Base-by-base conservation (phyloP, 2,797 vertebrate genomes). In the Malurus leucopterus region DNA sequence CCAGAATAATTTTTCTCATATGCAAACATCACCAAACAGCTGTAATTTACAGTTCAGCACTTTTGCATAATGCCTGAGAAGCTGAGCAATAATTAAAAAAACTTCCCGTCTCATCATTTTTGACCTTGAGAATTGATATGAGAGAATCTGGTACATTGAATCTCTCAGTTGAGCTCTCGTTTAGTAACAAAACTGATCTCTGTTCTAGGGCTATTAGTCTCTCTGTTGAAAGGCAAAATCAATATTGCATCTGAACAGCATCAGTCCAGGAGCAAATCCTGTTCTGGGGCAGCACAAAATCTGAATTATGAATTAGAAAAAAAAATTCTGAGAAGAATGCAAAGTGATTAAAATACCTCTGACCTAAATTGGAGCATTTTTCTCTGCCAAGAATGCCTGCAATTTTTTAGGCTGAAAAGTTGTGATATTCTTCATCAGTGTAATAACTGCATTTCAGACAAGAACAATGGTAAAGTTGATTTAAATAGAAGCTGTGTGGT, bases 1-100 rank as follows among this genome's bases (percentile, higher is more conserved):
- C 72, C 69, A 85, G 59, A 94, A 84, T 91, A 78, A 26, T 54
- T 80, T 74, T 83, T 81, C 49, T 80, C 53, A 43, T 73, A 68
- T 67, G 67, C 57, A 92, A 89, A 81, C 73, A 89, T 49, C 51
- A 85, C 49, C n/a, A 89, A 87, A 78, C 2, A 0, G 13, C 32
- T 67, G 24, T 64, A 63, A 67, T 88, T 91, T 84, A 73, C 63
- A 85, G 46, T 76, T 92, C 41, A 85, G 21, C 27, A 55, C 22
- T 86, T 92, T 11, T 84, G 49, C 70, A 80, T 81, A 91, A 89
- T 41, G 51, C 32, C 18, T 36, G 49, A 78, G 73, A 90, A 80
- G 49, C 49, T 87, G 44, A 91, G 67, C 34, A 91, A 67, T 84
- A 87, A 91, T 90, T 89, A 30, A 54, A 74, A 23, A 72, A 59